Conservation (phyloP, 2,888 invertebrate genomes). For the Ceraclea dissimilis region DNA sequence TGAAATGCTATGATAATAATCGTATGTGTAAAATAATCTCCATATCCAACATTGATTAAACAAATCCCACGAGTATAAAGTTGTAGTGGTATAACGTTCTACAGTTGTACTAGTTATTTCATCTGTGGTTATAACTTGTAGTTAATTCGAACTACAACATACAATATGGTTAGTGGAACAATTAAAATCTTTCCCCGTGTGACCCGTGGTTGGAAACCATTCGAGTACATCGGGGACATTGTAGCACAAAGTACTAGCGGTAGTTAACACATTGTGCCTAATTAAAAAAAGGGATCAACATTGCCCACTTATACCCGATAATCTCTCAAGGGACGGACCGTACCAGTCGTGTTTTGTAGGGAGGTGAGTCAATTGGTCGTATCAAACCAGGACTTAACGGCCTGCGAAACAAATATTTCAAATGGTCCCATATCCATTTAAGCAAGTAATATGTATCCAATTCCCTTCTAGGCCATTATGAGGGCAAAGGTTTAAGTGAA, state of each 20-base stretch:
- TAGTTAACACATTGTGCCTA: neutral
- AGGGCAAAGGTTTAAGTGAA: no score
- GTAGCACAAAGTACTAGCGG: neutral
- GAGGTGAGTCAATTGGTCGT: neutral
- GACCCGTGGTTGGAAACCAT: neutral
- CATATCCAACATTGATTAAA: neutral
- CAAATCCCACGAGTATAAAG: neutral
- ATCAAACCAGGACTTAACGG: neutral
- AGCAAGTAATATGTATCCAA: no score
- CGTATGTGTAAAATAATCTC: no score
- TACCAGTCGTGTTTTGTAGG: neutral
- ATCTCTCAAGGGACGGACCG: neutral
- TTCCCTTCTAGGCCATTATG: no score
- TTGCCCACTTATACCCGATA: neutral
- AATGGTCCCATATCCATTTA: neutral
- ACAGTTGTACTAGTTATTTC: neutral
- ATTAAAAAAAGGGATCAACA: slow-evolving; percentile 2
- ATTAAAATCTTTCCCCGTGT: slow-evolving; percentile 2
- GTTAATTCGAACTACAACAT: neutral
- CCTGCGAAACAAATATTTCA: neutral
- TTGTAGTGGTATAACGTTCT: neutral
- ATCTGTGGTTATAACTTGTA: neutral
- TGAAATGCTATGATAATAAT: no score
- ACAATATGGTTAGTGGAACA: slow-evolving; percentile 2
- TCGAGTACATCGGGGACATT: neutral